phyloP scores from a whole-genome alignment of 2,113 vertebrate species.

The Tetrax tetrax region DNA sequence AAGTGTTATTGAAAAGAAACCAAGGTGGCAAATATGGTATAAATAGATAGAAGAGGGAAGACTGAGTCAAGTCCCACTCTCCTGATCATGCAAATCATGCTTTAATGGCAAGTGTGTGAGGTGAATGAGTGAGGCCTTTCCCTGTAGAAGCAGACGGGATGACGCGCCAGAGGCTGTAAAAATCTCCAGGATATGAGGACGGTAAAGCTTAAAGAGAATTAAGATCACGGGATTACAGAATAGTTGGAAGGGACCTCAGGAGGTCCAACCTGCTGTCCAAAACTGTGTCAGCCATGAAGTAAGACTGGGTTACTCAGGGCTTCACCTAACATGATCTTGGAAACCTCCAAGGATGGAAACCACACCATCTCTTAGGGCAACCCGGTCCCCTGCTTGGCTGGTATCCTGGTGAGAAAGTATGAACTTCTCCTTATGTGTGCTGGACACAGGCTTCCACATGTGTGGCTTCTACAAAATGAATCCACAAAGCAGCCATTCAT shows the following conservation, averaged over 20 bases:
- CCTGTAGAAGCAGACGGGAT: no score
- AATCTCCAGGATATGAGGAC: background rate
- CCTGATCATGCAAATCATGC: no score
- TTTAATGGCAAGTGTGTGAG: no score
- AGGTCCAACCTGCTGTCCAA: background rate
- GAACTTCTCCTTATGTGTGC: no score
- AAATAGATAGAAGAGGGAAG: no score
- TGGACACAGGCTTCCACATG: constrained; percentile 10
- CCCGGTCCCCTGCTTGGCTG: background rate
- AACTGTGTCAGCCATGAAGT: background rate
- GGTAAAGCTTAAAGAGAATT: background rate
- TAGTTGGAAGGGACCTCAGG: background rate
- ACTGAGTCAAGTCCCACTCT: no score
- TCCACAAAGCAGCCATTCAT: constrained; percentile 63
- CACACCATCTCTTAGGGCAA: background rate
- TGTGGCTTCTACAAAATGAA: constrained; percentile 13
- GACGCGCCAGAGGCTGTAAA: no score
- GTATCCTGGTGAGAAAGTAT: fast-evolving
- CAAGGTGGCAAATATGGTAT: no score
- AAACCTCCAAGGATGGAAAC: background rate
- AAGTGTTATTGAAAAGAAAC: no score
- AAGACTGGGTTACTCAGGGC: background rate
- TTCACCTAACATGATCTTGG: background rate
- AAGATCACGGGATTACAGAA: background rate
- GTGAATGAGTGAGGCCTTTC: no score